Conservation (phyloP, 2,888 invertebrate genomes). For the Eubasilissa splendida region DNA sequence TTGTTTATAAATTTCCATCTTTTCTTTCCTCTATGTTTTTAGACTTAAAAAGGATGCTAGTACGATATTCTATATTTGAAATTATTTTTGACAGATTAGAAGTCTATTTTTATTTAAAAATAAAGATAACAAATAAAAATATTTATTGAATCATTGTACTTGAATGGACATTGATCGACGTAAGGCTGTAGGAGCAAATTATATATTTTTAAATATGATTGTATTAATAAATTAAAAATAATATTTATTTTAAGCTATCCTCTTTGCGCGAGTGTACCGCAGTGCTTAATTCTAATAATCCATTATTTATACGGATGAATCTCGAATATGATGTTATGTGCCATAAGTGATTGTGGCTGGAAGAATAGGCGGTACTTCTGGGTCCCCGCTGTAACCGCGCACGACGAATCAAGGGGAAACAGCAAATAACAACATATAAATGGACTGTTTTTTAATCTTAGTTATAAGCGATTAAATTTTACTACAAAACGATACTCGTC, state of each 20-base stretch:
- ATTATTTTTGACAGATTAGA: no score
- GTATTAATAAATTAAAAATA: background rate
- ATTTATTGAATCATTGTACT: no score
- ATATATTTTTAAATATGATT: background rate
- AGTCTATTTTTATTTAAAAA: no score
- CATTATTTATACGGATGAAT: constrained; percentile 57
- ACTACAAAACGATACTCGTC: no score
- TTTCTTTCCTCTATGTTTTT: no score
- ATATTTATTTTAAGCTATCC: background rate
- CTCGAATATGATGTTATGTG: constrained; percentile 57
- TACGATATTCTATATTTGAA: no score
- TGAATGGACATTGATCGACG: no score
- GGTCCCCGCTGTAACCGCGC: constrained; percentile 26
- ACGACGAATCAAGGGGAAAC: constrained; percentile 22
- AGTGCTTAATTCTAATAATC: constrained; percentile 55
- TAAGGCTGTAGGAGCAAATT: no score
- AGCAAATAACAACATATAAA: constrained; percentile 1
- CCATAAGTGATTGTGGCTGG: constrained; percentile 54
- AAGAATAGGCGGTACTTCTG: constrained; percentile 29
- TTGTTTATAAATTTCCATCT: no score
- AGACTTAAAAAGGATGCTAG: no score
- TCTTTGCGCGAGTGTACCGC: constrained; percentile 33
- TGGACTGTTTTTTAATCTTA: background rate
- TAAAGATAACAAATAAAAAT: no score
- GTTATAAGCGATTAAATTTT: background rate